Conservation (phyloP, 2,888 invertebrate species). For the Erebia ligea region DNA sequence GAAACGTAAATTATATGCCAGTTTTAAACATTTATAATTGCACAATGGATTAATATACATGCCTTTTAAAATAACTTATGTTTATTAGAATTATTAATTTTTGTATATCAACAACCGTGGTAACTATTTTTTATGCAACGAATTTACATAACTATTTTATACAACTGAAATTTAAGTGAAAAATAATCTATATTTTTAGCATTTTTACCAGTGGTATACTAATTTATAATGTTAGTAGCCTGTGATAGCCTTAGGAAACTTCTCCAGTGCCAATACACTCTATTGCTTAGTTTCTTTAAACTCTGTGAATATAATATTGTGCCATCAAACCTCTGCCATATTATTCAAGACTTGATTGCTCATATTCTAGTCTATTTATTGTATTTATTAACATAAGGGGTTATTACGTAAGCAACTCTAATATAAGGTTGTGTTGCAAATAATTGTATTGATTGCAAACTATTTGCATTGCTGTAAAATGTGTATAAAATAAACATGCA, state of each 20-base stretch:
- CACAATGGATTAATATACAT: no score
- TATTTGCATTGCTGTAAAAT: neutral
- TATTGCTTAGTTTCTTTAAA: constrained; percentile 36
- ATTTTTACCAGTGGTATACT: constrained; percentile 36
- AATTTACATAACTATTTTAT: constrained; percentile 7
- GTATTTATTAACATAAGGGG: constrained; percentile 46
- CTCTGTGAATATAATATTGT: constrained; percentile 51
- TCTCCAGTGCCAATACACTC: constrained; percentile 60
- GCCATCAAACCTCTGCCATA: constrained; percentile 74
- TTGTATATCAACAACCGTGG: neutral
- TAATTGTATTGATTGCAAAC: constrained; percentile 3
- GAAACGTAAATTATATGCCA: no score
- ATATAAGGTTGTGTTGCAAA: constrained; percentile 20
- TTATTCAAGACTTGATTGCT: constrained; percentile 74
- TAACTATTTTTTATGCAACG: constrained; percentile 10
- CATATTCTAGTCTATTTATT: constrained; percentile 80
- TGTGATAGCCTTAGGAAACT: constrained; percentile 39
- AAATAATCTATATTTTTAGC: constrained; percentile 24
- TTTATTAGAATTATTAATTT: no score
- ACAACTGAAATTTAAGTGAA: constrained; percentile 2
- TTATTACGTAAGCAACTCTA: constrained; percentile 35
- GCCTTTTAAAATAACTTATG: neutral
- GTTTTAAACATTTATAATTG: no score
- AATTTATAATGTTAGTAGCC: constrained; percentile 3
- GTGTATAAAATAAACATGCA: neutral